A percentile compares a stretch with the other conserved stretches of the same genome.
Conservation (phyloP, 1,140 invertebrate species). For the Drosophila funebris region DNA sequence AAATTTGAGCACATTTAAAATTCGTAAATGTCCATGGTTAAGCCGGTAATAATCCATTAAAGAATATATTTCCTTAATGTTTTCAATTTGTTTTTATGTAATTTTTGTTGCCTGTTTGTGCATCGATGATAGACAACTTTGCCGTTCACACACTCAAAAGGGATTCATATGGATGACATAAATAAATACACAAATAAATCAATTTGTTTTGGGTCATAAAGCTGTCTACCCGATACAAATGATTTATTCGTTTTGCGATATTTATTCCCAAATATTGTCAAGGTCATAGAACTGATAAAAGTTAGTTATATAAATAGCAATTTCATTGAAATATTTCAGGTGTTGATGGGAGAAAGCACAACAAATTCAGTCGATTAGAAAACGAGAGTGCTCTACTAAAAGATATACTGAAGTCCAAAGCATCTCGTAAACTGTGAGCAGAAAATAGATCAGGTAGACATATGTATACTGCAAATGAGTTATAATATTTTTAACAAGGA, state of each 20-base stretch:
- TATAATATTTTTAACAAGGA: no score
- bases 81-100: neutral
- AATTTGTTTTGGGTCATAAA: conserved; percentile 28
- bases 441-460: no score
- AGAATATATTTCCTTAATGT: neutral
- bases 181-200: conserved; percentile 19
- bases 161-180: neutral
- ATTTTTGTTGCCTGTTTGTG: neutral
- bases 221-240: conserved; percentile 3
- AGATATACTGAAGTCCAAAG: no score
- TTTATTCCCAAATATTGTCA: conserved; percentile 6
- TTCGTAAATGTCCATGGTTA: neutral
- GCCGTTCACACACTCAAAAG: neutral
- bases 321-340: no score
- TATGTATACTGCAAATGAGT: no score
- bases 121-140: conserved; percentile 1
- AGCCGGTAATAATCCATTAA: neutral
- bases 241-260: conserved; percentile 20
- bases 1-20: neutral
- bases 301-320: neutral
- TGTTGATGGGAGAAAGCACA: neutral
- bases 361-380: neutral
- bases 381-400: neutral
- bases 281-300: neutral
- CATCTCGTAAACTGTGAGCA: no score